A percentile compares a stretch with the other conserved stretches of the same genome.
phyloP scores from a whole-genome alignment of 2,113 vertebrate genomes.

The Catharus minimus region DNA sequence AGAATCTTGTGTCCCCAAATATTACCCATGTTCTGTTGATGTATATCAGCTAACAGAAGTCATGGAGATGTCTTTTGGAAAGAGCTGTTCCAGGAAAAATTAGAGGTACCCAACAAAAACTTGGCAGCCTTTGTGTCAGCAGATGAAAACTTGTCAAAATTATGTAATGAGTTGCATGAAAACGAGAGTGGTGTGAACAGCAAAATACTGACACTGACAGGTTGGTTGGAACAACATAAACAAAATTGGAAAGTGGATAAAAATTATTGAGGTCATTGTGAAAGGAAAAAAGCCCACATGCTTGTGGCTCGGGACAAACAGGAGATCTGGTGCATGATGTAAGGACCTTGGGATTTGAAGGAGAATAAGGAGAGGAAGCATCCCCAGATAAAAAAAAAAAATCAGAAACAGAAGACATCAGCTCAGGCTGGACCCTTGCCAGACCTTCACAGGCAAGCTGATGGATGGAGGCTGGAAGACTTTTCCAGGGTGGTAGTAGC shows the following conservation, averaged over 20 bases:
- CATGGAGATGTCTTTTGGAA: neutral
- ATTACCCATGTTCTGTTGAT: neutral
- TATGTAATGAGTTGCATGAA: neutral
- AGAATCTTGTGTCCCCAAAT: neutral
- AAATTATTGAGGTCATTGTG: neutral
- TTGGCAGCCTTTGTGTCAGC: neutral
- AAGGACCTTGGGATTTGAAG: slow-evolving; percentile 1
- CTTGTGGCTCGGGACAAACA: neutral
- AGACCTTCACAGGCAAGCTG: neutral
- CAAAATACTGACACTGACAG: neutral
- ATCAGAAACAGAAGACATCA: neutral
- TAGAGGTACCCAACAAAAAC: neutral
- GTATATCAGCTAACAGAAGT: neutral
- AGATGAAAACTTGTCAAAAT: neutral
- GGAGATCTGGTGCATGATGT: neutral
- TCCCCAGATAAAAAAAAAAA: neutral
- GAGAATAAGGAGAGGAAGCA: neutral
- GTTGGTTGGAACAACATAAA: neutral
- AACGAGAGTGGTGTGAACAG: neutral
- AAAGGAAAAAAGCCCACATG: neutral
- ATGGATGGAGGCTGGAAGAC: neutral
- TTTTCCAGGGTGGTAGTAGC: neutral
- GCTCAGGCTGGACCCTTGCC: neutral
- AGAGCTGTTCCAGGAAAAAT: neutral
- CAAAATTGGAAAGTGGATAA: neutral